Conservation (phyloP, 2,113 vertebrate genomes). For the Clarias magur region DNA sequence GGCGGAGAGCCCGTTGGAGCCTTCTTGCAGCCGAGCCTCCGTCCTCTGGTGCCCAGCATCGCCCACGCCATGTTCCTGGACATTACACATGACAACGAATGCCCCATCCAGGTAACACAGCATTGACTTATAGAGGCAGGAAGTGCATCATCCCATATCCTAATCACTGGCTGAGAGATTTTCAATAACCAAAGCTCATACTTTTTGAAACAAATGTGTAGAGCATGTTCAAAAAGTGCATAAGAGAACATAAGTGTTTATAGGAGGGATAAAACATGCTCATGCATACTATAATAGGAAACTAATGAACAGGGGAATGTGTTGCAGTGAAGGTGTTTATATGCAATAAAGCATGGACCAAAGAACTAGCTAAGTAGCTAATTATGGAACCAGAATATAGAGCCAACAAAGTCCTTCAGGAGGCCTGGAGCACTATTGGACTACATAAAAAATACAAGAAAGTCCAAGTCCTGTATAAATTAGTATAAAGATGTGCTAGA, state of each 20-base stretch:
- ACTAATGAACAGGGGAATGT: background rate
- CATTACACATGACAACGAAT: constrained; percentile 96
- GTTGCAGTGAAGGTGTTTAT: background rate
- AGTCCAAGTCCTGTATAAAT: background rate
- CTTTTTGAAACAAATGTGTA: background rate
- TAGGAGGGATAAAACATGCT: background rate
- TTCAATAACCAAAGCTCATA: background rate
- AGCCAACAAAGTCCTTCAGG: too few relatives aligned
- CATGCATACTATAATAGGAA: background rate
- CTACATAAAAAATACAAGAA: too few relatives aligned
- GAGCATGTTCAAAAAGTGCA: background rate
- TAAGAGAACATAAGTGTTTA: background rate
- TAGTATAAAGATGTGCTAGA: background rate
- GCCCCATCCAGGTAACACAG: constrained; percentile 84
- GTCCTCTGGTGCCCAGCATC: constrained; percentile 84
- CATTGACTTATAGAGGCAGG: background rate
- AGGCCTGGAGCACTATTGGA: too few relatives aligned
- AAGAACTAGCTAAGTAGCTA: background rate
- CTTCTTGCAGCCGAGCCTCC: constrained; percentile 89
- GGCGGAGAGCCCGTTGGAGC: constrained; percentile 95
- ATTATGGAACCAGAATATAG: background rate
- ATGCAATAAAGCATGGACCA: background rate
- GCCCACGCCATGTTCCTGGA: constrained; percentile 97
- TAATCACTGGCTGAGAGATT: background rate
- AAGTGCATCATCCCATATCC: background rate